Base-by-base conservation (phyloP, 2,113 vertebrate species). In the Eubucco bourcierii region DNA sequence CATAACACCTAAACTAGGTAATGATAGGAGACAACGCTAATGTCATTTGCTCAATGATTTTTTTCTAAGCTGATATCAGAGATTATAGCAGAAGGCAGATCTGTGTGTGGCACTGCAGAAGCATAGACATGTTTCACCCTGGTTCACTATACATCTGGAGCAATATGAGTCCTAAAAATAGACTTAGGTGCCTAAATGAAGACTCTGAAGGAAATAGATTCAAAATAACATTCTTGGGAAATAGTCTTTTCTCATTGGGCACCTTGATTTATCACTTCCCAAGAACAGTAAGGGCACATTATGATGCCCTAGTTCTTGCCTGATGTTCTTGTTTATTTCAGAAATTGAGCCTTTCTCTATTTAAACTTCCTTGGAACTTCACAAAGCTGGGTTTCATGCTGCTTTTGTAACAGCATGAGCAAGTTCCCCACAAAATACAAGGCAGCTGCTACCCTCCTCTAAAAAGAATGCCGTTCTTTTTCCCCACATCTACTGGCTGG, bases 1-100 rank as follows among this genome's bases (percentile, higher is more conserved):
- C 87, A 93, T 73, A 95, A 93, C 82, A 93, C 61, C 94, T 85
- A 95, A 95, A 85, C 82, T 91, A 67, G 56, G 64, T 91, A 95
- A 91, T 90, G 76, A 85, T 59, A 92, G 68, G 56, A 75, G 72
- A 66, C 72, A 93, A 85, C 66, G 87, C 53, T 75, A 84, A 61
- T 71, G 82, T 77, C 79, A 92, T 95, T 93, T 96, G 29, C 21
- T 91, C 84, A 94, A 52, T 47, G 79, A 66, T 80, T 95, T 91
- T 91, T 77, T 7, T 83, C 90, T 93, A 70, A 94, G 12, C 9
- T 67, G 64, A 74, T 80, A 84, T 37, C 46, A 83, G 68, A 92
- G 31, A 60, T 87, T 82, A 63, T 21, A 61, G 34, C 39, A 60
- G 60, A 91, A 82, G 1, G 1, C 60, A 70, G 79, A 63, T 59